Conservation (phyloP, 1,140 invertebrate genomes). For the Orius insidiosus region DNA sequence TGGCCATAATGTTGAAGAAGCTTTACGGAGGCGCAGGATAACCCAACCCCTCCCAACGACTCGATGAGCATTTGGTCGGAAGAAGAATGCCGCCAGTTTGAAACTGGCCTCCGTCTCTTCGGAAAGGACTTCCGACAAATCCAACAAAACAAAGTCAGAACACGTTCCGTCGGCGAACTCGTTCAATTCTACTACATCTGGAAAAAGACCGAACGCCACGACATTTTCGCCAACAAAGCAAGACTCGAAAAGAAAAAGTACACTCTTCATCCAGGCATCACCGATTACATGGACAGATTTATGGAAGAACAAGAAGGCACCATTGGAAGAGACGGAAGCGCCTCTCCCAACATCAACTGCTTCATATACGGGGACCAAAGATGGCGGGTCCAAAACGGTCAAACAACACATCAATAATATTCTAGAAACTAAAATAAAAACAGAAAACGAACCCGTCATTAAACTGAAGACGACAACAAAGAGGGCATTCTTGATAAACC, state of each 20-base stretch:
- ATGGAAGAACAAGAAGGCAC: constrained; percentile 56
- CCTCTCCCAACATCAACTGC: constrained; percentile 39
- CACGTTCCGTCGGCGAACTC: constrained; percentile 87
- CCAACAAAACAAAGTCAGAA: constrained; percentile 83
- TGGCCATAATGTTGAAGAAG: constrained; percentile 87
- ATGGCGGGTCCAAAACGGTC: constrained; percentile 20
- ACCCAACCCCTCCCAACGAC: constrained; percentile 48
- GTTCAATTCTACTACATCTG: constrained; percentile 98
- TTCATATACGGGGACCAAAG: constrained; percentile 44
- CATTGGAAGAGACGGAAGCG: constrained; percentile 12
- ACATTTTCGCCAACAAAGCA: constrained; percentile 68
- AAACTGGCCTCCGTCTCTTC: constrained; percentile 77
- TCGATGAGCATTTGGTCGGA: constrained; percentile 89
- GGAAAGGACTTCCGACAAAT: constrained; percentile 95
- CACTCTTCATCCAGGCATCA: constrained; percentile 63
- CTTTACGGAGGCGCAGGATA: constrained; percentile 63
- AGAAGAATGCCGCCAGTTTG: constrained; percentile 93
- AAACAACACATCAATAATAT: neutral
- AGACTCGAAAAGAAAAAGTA: constrained; percentile 76
- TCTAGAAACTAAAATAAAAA: no score
- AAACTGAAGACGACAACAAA: neutral
- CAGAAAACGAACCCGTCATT: neutral
- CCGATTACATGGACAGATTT: constrained; percentile 79
- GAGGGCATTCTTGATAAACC: neutral
- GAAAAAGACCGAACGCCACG: constrained; percentile 97